Base-by-base conservation (phyloP, 2,888 invertebrate species). In the Microplitis manilae region DNA sequence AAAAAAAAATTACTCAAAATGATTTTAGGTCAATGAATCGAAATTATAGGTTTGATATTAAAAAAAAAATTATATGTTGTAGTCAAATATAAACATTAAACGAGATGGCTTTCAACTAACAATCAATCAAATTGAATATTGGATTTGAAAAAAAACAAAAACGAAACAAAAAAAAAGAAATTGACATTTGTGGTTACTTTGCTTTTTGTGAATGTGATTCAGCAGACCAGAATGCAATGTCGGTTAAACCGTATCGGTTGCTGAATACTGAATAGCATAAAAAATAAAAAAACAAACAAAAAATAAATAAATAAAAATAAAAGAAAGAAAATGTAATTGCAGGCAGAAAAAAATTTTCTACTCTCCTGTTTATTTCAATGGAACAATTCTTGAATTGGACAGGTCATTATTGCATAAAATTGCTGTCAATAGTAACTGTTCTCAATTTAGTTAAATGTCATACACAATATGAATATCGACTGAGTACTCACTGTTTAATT, bases 181-280 rank as follows among this genome's bases (percentile, higher is more conserved):
- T 50, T 50, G 50, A 50, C 50, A 50, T 50, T 50, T 50, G 50
- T 50, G 50, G 50, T 50, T 13, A 50, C 50, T 50, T 13, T 50
- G 50, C 50, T 38, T 70, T 41, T 50, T 59, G 30, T 70, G 59
- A 60, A 17, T 70, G 30, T 70, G 59, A 70, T 59, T 70, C 70
- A 70, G 59, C 70, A 70, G 70, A 59, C 39, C 38, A 62, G 62
- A 72, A 40, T 72, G 71, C 71, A 61, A 72, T 62, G 71, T 72
- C 62, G 60, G 40, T 62, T 72, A n/a, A 40, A 72, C n/a, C 40
- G 61, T 72, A 62, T 72, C 71, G 62, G 71, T 72, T n/a, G 38
- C 17, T 61, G 17, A 39, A 41, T 72, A 72, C 71, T 62, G 62
- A 38, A 72, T 62, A n/a, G 39, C 40, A 9, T 38, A 5, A 15